Evolutionary conservation across 1,140 invertebrate species (phyloP), one percentile per base, ranked within the genome.

Genomic region (Bombus breviceps): DNA sequence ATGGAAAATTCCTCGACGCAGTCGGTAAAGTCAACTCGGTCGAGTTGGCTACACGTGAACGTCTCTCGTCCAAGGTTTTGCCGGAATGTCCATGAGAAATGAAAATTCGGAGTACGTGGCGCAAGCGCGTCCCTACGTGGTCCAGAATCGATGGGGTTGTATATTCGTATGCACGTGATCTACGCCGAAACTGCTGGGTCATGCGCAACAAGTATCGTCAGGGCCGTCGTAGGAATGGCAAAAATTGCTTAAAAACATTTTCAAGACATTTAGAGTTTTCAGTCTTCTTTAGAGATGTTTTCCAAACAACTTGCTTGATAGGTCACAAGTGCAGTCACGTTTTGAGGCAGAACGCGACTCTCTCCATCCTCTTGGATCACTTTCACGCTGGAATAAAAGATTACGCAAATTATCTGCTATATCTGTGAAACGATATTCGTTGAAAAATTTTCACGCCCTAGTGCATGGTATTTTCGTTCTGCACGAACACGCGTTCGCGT

Each of bases 81-180:
- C 37, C n/a, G 9, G 66, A 9, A 43, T 47, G 15, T 53, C n/a
- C 59, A n/a, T n/a, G 53, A 71, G 68, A 80, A 83, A n/a, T 64
- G 68, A 34, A 83, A 78, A 83, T 57, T 62, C 43, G 57, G 32
- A 32, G 10, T 10, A n/a, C 77, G 32, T 8, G n/a, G 77, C 88
- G 79, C 85, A 85, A 80, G 82, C 89, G 88, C 78, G 22, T 15
- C 34, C 39, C 62, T 66, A 12, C 12, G 32, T 59, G 43, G 37
- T 53, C n/a, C 47, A 13, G 77, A 91, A 91, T 91, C 90, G 75
- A 91, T 91, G 84, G 71, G 43, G 62, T 84, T 68, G 57, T 76
- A 75, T 39, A 59, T 79, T 87, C 34, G 57, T 68, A 47, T 77
- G 41, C 15, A 89, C 68, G 43, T 76, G 47, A 80, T 78, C 57